Percentiles rank a stretch among this genome's conserved stretches.
These are phyloP conservation scores for Penelope pileata DNA, from an alignment of 2,113 vertebrate genomes.

Conservation along the genomic window DNA sequence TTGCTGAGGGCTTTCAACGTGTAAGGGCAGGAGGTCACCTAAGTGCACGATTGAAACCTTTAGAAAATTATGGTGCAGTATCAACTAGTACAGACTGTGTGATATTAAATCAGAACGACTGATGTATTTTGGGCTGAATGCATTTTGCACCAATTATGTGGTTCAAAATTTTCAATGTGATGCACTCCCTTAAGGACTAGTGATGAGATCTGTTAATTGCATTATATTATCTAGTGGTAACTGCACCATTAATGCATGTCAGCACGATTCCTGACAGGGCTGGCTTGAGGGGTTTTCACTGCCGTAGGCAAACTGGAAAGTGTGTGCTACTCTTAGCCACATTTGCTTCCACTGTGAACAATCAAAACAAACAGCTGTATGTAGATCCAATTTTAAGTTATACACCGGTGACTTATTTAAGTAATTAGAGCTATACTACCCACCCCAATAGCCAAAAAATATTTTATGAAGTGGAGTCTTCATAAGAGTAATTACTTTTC, in stretches of 20 bases:
- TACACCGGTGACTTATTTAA: neutral
- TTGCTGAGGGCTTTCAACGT: rapidly evolving
- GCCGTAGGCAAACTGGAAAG: constrained; percentile 58
- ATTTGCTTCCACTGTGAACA: constrained; percentile 44
- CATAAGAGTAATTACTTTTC: neutral
- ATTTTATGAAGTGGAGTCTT: neutral
- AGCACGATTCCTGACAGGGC: constrained; percentile 47
- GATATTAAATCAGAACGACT: neutral
- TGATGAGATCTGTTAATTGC: constrained; percentile 60
- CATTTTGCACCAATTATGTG: neutral
- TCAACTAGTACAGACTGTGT: neutral
- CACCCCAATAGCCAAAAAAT: neutral
- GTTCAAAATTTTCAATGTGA: neutral
- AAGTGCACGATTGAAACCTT: neutral
- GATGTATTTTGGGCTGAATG: neutral
- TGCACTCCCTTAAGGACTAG: constrained; percentile 28
- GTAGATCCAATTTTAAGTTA: constrained; percentile 39
- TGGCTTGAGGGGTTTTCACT: constrained; percentile 52
- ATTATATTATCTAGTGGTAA: constrained; percentile 44
- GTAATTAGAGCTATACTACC: constrained; percentile 9
- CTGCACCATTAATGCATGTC: constrained; percentile 55
- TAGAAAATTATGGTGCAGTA: neutral
- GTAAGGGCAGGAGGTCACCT: neutral
- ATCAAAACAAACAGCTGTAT: constrained; percentile 22
- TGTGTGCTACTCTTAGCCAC: constrained; percentile 9